Conservation (phyloP, 1,140 invertebrate genomes). For the Neodiprion lecontei region DNA sequence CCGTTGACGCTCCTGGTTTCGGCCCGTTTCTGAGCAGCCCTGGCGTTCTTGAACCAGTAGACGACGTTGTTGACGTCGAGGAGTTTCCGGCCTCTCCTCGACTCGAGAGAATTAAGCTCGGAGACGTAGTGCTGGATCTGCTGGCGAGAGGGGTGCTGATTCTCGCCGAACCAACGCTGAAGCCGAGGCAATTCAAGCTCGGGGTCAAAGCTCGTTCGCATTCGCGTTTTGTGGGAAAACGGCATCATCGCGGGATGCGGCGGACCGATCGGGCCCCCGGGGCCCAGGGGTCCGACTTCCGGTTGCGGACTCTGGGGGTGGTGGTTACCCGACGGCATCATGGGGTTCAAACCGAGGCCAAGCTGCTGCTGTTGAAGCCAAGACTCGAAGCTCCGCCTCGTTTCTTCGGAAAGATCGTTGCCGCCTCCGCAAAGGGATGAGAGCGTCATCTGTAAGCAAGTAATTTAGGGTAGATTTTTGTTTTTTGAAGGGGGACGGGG, state of each 20-base stretch:
- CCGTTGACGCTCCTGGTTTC: constrained; percentile 71
- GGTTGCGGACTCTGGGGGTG: constrained; percentile 55
- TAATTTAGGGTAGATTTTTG: constrained; percentile 31
- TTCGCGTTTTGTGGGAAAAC: constrained; percentile 87
- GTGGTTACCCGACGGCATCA: constrained; percentile 57
- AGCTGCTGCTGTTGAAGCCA: constrained; percentile 65
- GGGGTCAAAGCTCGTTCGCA: constrained; percentile 93
- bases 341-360: constrained; percentile 62
- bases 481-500: not conserved
- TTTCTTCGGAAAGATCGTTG: constrained; percentile 77
- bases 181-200: constrained; percentile 94
- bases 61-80: constrained; percentile 97
- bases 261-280: constrained; percentile 45
- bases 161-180: constrained; percentile 94
- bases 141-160: constrained; percentile 92
- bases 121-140: constrained; percentile 96
- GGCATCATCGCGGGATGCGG: constrained; percentile 74
- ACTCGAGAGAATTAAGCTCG: constrained; percentile 91
- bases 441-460: constrained; percentile 71
- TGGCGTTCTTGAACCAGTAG: constrained; percentile 98
- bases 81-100: constrained; percentile 88
- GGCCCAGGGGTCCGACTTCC: constrained; percentile 43
- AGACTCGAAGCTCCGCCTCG: constrained; percentile 76
- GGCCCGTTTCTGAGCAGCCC: constrained; percentile 91
- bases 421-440: constrained; percentile 78